Base-by-base conservation (phyloP, 2,797 vertebrate genomes). In the Gymnothorax reevesii region DNA sequence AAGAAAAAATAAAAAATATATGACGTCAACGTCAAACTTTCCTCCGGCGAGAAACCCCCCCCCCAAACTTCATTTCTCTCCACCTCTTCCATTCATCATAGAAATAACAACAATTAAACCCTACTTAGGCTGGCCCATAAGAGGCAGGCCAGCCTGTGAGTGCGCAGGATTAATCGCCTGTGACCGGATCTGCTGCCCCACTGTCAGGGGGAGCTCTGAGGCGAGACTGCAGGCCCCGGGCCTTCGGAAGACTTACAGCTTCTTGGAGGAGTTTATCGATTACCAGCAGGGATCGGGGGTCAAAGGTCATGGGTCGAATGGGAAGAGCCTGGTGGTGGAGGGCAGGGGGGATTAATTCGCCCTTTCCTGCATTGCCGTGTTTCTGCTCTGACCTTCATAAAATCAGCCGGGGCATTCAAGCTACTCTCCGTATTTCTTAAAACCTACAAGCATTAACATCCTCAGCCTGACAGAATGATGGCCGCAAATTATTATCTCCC, bases 101-200 rank as follows among this genome's bases (percentile, higher is more conserved):
- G 91, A 94, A 94, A 92, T 94, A 93, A 92, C 86, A 92, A 91
- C 93, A 92, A 94, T 93, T 94, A 95, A 94, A 93, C 86, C 90
- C 91, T 90, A 91, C 91, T 93, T 90, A 92, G 86, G 92, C 91
- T 92, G 92, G 91, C 92, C 90, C 92, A 90, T 88, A 88, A 93
- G 88, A 89, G 85, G 86, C 49, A 69, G 84, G 92, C 88, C 91
- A 89, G 89, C 88, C 90, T 88, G 84, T 90, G 88, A 90, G 89
- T 89, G 87, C 84, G 91, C 87, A 6, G 88, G 91, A 91, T 92
- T 94, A 92, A 92, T 84, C 92, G 91, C 92, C 88, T 91, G 86
- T 90, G 89, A 90, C 75, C 80, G 87, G 0, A 88, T 89, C 75
- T 86, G 90, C 88, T 89, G 85, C 84, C 85, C 87, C 88, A 0